These are phyloP conservation scores for Cylloceria caligata DNA, from an alignment of 2,888 invertebrate genomes.

Conservation along the genomic window DNA sequence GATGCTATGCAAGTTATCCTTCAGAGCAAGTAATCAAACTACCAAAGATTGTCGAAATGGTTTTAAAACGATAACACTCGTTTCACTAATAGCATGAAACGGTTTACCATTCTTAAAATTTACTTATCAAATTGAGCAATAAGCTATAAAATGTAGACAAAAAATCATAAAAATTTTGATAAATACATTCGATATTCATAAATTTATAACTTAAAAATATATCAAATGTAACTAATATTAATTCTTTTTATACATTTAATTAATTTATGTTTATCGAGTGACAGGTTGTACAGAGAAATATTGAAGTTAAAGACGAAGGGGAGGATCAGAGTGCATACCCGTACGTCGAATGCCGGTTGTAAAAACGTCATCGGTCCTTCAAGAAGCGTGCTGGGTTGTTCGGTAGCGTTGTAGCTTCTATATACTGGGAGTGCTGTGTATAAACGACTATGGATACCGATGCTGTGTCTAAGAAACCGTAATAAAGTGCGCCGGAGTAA, in stretches of 20 bases:
- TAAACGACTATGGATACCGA: constrained; percentile 19
- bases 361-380: constrained; percentile 53
- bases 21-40: no score
- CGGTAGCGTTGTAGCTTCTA: constrained; percentile 20
- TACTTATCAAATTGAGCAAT: no score
- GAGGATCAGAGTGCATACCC: neutral
- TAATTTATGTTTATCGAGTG: constrained; percentile 7
- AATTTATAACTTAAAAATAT: neutral
- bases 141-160: no score
- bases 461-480: constrained; percentile 61
- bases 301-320: neutral
- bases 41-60: no score
- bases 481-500: constrained; percentile 63
- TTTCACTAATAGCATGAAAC: no score
- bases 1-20: no score
- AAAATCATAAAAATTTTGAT: no score
- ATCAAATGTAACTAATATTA: neutral
- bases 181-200: neutral
- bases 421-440: constrained; percentile 6
- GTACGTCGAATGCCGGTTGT: constrained; percentile 36
- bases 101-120: no score
- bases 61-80: no score
- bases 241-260: neutral
- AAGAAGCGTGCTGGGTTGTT: constrained; percentile 35
- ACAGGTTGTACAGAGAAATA: constrained; percentile 8